These are phyloP conservation scores for Cheilosia impressa DNA, from an alignment of 2,888 invertebrate species.

Conservation along the genomic window DNA sequence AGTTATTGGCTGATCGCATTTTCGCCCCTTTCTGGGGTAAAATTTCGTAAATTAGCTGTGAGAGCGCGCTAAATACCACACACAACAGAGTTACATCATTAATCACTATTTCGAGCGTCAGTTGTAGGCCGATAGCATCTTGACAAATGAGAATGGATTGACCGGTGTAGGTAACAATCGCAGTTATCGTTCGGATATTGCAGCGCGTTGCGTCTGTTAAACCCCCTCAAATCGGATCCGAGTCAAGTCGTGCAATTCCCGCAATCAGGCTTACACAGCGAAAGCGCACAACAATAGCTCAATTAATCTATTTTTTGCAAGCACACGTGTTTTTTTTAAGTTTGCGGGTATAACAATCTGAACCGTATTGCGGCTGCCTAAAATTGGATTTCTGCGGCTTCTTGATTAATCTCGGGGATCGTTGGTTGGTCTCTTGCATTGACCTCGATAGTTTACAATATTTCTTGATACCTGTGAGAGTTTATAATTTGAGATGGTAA, in stretches of 20 bases:
- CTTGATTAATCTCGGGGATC: slow-evolving; percentile 57
- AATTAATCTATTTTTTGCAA: slow-evolving; percentile 67
- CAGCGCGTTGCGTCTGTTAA: slow-evolving; percentile 13
- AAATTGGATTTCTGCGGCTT: slow-evolving; percentile 67
- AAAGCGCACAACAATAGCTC: slow-evolving; percentile 60
- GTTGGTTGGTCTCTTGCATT: slow-evolving; percentile 58
- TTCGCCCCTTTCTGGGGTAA: slow-evolving; percentile 34
- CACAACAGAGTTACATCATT: slow-evolving; percentile 56
- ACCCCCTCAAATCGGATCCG: slow-evolving; percentile 47
- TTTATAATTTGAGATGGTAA: slow-evolving; percentile 35
- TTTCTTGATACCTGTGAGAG: slow-evolving; percentile 35
- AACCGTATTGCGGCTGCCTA: slow-evolving; percentile 25
- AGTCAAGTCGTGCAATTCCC: slow-evolving; percentile 46
- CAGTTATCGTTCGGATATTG: slow-evolving; percentile 34
- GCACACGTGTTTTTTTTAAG: neutral
- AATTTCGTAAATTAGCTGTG: slow-evolving; percentile 38
- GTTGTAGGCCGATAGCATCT: slow-evolving; percentile 62
- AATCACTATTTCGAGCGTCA: slow-evolving; percentile 69
- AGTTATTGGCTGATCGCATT: slow-evolving; percentile 38
- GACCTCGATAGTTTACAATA: slow-evolving; percentile 62
- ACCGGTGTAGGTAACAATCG: slow-evolving; percentile 55
- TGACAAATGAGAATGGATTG: slow-evolving; percentile 72
- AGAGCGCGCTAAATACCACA: slow-evolving; percentile 29
- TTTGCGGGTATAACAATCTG: slow-evolving; percentile 1
- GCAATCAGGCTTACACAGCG: slow-evolving; percentile 33